These are phyloP conservation scores for Emydocephalus ijimae DNA, from an alignment of 2,113 vertebrate genomes.

Conservation along the genomic window DNA sequence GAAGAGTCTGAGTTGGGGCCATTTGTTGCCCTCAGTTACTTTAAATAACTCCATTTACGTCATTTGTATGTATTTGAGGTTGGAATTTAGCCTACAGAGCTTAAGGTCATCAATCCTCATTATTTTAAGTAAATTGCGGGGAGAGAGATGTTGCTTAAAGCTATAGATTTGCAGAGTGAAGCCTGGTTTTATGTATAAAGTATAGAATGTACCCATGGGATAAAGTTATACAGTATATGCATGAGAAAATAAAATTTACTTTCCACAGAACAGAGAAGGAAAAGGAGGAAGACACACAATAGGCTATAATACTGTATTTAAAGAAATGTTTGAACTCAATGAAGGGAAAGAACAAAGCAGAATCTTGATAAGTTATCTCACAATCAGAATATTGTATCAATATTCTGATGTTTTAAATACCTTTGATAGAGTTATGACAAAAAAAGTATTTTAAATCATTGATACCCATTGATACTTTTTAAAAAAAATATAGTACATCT, in stretches of 20 bases:
- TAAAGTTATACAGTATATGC: not conserved
- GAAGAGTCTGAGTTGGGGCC: not conserved
- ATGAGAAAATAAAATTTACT: not conserved
- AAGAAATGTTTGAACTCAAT: not conserved
- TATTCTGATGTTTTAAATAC: not conserved
- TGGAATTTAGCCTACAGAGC: slow-evolving; percentile 14
- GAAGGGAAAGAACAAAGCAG: not conserved
- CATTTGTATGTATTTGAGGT: slow-evolving; percentile 14
- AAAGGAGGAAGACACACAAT: not conserved
- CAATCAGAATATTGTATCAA: not conserved
- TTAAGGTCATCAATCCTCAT: not conserved
- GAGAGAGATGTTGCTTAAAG: not conserved
- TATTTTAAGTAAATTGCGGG: slow-evolving; percentile 9
- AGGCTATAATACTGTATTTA: not conserved
- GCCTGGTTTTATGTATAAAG: not conserved
- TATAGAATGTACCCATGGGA: slow-evolving; percentile 5
- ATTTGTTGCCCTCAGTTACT: not conserved
- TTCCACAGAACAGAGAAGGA: not conserved
- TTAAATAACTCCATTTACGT: slow-evolving; percentile 9
- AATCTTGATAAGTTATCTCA: not conserved
- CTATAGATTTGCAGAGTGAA: not conserved
- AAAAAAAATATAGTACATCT: not conserved
- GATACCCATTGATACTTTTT: not conserved
- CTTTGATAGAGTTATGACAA: not conserved
- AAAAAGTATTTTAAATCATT: not conserved